Base-by-base conservation (phyloP, 2,797 vertebrate species). In the Sebastolobus altivelis region DNA sequence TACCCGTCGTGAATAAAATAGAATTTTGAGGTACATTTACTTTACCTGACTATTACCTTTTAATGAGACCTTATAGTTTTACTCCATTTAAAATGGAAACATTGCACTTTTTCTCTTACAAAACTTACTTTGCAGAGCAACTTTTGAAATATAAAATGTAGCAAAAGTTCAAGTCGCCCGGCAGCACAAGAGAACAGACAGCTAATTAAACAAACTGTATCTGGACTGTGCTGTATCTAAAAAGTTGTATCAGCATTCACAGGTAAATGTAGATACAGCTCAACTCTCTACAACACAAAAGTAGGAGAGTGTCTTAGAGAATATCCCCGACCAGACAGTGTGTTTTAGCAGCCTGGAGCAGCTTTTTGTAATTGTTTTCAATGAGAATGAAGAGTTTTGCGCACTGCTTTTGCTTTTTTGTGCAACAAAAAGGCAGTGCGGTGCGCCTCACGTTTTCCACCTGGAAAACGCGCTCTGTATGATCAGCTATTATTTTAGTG, bases 21-120 rank as follows among this genome's bases (percentile, higher is more conserved):
- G 27, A 75, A 77, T 87, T 86, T 85, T 29, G 2, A 66, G 78
- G 75, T 69, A 60, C 82, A 81, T 85, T 86, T 82, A 82, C 62
- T 72, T 82, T 38, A 80, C 68, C 75, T 82, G 79, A 73, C 61
- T 63, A 85, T 80, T 77, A 79, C 65, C 33, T 77, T 84, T 79
- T 84, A 81, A 85, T 86, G 79, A 78, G 29, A 43, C 67, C 56
- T 33, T 80, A 83, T 67, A 60, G n/a, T 56, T 80, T 73, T 27
- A 65, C 65, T 82, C 37, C 9, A 78, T 76, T 74, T 75, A 70
- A 77, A 85, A 82, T 83, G 46, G 77, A 82, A 59, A 80, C 20
- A 33, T 20, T 76, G 40, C 71, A 66, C 20, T 43, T 80, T 82
- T 80, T 67, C 16, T 31, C 10, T 31, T 46, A 12, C 46, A 56